phyloP scores from a whole-genome alignment of 2,797 vertebrate species.

The Apogon hyalosoma region DNA sequence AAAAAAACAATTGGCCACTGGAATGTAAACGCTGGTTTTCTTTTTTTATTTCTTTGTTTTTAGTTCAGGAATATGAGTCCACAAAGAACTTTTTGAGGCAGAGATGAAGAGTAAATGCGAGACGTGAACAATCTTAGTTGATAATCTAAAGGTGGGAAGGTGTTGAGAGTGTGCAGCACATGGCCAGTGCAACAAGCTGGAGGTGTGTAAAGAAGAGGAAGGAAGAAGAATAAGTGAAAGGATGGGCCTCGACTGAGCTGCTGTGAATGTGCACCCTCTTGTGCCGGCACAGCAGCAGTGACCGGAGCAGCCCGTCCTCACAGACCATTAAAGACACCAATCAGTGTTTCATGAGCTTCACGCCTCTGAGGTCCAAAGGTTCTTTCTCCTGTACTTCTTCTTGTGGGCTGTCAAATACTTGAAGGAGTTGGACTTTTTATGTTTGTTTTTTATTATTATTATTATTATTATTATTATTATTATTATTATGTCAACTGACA shows the following conservation, averaged over 20 bases:
- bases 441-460: conserved; percentile 5
- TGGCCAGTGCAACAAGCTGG: conserved; percentile 28
- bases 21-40: conserved; percentile 78
- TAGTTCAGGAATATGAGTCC: conserved; percentile 28
- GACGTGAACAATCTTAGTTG: conserved; percentile 36
- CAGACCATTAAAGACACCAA: conserved; percentile 11
- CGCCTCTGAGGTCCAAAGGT: conserved; percentile 37
- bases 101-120: background rate
- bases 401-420: conserved; percentile 41
- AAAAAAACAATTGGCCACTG: conserved; percentile 65
- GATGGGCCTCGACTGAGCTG: conserved; percentile 71
- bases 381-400: conserved; percentile 15
- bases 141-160: conserved; percentile 39
- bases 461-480: no score
- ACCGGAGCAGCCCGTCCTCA: conserved; percentile 61
- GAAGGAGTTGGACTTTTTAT: conserved; percentile 50
- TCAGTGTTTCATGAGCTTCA: conserved; percentile 58
- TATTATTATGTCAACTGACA: background rate
- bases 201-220: conserved; percentile 6
- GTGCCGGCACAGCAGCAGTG: conserved; percentile 68
- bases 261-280: conserved; percentile 51
- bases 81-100: conserved; percentile 19
- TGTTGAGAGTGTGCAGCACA: conserved; percentile 10
- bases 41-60: conserved; percentile 41
- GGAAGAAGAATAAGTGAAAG: conserved; percentile 23